Evolutionary conservation across 2,113 vertebrate species (phyloP).

Genomic region (Odobenus rosmarus): DNA sequence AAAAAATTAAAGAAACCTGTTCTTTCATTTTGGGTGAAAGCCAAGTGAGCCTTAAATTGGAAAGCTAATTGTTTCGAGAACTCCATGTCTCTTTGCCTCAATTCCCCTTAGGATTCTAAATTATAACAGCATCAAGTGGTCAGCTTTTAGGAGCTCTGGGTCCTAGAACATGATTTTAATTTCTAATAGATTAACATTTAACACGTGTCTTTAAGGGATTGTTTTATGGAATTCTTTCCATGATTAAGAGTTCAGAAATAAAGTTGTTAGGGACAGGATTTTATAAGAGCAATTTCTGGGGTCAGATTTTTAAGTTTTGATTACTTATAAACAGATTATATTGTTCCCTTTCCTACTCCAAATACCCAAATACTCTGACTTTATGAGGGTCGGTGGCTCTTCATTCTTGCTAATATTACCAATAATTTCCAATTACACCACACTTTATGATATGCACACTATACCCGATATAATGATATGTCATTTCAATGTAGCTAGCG

Average conservation of each 20-base stretch:
- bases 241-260: constrained; percentile 38
- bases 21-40: constrained; percentile 69
- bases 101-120: background rate
- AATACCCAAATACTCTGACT: constrained; percentile 53
- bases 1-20: background rate
- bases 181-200: constrained; percentile 58
- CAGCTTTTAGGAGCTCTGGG: background rate
- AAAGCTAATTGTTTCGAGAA: constrained; percentile 49
- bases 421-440: constrained; percentile 67
- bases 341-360: constrained; percentile 26
- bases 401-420: constrained; percentile 60
- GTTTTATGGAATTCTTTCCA: constrained; percentile 50
- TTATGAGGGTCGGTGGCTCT: constrained; percentile 56
- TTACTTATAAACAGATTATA: constrained; percentile 68
- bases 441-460: constrained; percentile 65
- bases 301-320: constrained; percentile 54
- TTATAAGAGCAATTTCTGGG: constrained; percentile 41
- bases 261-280: constrained; percentile 22
- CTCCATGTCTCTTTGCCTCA: background rate
- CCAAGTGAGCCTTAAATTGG: constrained; percentile 25
- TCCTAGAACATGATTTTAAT: constrained; percentile 1
- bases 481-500: constrained; percentile 71
- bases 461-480: constrained; percentile 67
- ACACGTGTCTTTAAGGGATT: background rate
- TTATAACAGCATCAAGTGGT: constrained; percentile 47